A percentile compares a stretch with the other conserved stretches of the same genome.
phyloP scores from a whole-genome alignment of 2,797 vertebrate species.

The Rachycentron canadum region DNA sequence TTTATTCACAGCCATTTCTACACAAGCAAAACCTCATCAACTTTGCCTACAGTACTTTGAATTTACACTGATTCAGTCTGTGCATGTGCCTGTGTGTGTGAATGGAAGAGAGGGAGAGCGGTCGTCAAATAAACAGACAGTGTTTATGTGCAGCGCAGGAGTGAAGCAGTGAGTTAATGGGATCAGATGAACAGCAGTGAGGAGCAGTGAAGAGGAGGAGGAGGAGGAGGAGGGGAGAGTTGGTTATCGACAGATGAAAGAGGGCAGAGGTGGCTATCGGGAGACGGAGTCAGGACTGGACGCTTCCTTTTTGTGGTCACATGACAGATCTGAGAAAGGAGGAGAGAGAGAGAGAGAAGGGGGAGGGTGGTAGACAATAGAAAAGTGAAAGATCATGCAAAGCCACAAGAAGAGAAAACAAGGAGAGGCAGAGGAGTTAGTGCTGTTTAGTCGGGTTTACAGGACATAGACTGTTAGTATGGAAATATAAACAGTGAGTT shows the following conservation, averaged over 20 bases:
- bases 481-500: constrained; percentile 5
- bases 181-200: constrained; percentile 22
- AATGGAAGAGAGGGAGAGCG: neutral
- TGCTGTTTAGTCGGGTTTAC: constrained; percentile 31
- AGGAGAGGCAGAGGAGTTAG: constrained; percentile 57
- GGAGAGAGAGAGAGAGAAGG: neutral
- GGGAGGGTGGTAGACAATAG: neutral
- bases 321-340: constrained; percentile 69
- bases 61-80: neutral
- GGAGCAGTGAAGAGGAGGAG: no score
- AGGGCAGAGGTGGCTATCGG: constrained; percentile 68
- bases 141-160: neutral
- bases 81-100: neutral
- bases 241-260: constrained; percentile 22
- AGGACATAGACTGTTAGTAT: neutral
- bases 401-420: constrained; percentile 9
- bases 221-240: neutral
- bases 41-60: constrained; percentile 12
- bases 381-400: constrained; percentile 4
- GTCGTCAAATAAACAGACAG: constrained; percentile 3
- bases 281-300: constrained; percentile 79
- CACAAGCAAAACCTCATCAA: constrained; percentile 39
- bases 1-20: constrained; percentile 75
- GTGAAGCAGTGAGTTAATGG: constrained; percentile 34
- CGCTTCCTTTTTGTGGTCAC: constrained; percentile 66